Conservation (phyloP, 2,888 invertebrate species). For the Sphinx pinastri region DNA sequence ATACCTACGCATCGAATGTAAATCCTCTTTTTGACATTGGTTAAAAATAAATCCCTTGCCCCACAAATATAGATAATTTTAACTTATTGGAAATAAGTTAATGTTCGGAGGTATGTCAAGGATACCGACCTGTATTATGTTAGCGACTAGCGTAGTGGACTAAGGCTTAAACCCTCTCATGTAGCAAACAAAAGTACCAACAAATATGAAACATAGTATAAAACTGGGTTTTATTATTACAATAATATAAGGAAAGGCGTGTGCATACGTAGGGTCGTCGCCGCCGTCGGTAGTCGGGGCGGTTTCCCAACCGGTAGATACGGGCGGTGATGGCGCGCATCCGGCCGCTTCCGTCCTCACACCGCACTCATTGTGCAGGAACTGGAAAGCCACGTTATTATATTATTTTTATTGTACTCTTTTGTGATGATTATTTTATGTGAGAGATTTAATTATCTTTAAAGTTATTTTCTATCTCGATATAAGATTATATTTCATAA, state of each 20-base stretch:
- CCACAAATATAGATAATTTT: too few species aligned
- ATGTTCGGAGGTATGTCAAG: too few species aligned
- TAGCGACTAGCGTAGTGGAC: too few species aligned
- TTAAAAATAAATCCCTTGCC: too few species aligned
- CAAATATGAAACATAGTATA: too few species aligned
- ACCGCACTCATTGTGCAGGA: constrained; percentile 3
- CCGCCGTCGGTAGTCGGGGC: neutral
- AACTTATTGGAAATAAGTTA: too few species aligned
- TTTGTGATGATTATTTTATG: neutral
- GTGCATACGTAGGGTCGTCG: neutral
- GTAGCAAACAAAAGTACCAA: too few species aligned
- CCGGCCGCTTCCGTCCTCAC: neutral
- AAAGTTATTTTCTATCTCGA: neutral
- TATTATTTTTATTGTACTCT: constrained; percentile 11
- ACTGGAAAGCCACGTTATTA: neutral
- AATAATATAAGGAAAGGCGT: neutral
- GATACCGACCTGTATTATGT: too few species aligned
- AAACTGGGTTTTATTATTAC: too few species aligned
- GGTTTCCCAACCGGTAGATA: neutral
- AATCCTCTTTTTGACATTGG: too few species aligned
- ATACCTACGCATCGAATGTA: too few species aligned
- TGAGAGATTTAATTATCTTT: neutral
- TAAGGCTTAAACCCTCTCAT: too few species aligned
- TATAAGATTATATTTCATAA: neutral
- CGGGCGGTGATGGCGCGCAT: neutral